Evolutionary conservation across 1,140 invertebrate genomes (phyloP), one percentile per base, ranked within the genome.

Genomic region (Cydia amplana): DNA sequence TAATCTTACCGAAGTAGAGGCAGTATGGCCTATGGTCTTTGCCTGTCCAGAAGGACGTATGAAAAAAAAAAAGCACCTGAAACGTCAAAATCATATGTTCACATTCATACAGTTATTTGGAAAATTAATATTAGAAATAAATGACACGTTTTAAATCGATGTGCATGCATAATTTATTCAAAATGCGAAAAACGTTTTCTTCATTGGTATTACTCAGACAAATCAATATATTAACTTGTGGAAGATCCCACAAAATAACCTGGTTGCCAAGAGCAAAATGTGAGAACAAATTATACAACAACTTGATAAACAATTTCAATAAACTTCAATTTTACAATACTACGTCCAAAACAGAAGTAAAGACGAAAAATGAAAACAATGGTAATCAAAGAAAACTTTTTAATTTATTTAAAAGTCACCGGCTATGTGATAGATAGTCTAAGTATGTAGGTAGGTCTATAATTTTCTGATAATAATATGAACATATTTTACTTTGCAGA

Each of bases 401-500:
- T 16, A 36, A 36, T 67, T 0, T 36, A 28, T 10, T 28, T 64
- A 2, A 10, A 64, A 64, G 36, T 14, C 6, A 40, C 36, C 36
- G 36, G 36, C 46, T 16, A 16, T 14, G 46, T 46, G 14, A 12
- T 46, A 46, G 14, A 12, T 46, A 46, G 14, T 46, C 43, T 46
- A 14, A 46, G 2, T 14, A 46, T 3, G 43, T 46, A 14, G 14
- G 2, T 14, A 46, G 14, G 43, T 46, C 3, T 49, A 16, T 49
- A 49, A 40, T 40, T 40, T 40, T 40, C 36, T 40, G 36, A 40
- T 40, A 40, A 40, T 40, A 32, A 32, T 6, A 32, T 32, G 5
- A 32, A 32, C 4, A 36, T 36, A 36, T 40, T 10, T 32, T 73
- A 25, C 65, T 32, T 87, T 86, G 9, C 72, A 89, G 85, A 77